These are phyloP conservation scores for Rhamphomyia laevipes DNA, from an alignment of 2,888 invertebrate species.

Conservation along the genomic window DNA sequence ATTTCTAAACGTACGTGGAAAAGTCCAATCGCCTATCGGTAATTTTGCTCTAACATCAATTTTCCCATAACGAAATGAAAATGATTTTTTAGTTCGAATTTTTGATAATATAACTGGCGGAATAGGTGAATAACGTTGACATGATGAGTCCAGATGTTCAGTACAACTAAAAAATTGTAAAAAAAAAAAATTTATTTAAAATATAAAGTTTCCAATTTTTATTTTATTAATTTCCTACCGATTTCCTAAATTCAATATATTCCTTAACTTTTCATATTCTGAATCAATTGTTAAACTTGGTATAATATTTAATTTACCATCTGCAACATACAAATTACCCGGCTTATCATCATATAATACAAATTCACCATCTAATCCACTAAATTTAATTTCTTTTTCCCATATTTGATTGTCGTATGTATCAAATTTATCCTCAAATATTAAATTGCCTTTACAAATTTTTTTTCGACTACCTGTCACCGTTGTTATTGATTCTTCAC, in stretches of 20 bases:
- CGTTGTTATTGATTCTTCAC: not conserved
- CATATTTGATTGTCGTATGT: slow-evolving; percentile 39
- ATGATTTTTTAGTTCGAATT: slow-evolving; percentile 47
- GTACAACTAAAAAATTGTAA: slow-evolving; percentile 34
- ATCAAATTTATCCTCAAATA: slow-evolving; percentile 53
- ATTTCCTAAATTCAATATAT: slow-evolving; percentile 23
- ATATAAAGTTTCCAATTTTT: not conserved
- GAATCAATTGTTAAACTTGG: slow-evolving; percentile 22
- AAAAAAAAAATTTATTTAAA: not conserved
- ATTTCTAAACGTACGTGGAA: slow-evolving; percentile 52
- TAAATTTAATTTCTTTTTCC: slow-evolving; percentile 44
- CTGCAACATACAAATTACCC: slow-evolving; percentile 23
- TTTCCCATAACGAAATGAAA: slow-evolving; percentile 57
- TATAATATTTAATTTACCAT: slow-evolving; percentile 26
- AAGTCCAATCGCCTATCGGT: slow-evolving; percentile 66
- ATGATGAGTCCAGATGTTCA: slow-evolving; percentile 32
- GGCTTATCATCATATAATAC: slow-evolving; percentile 33
- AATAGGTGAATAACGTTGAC: slow-evolving; percentile 40
- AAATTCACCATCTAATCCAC: slow-evolving; percentile 38
- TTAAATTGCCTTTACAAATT: slow-evolving; percentile 39
- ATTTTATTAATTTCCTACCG: slow-evolving; percentile 17
- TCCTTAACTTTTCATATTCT: slow-evolving; percentile 17
- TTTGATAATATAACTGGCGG: slow-evolving; percentile 57
- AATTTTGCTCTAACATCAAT: slow-evolving; percentile 58
- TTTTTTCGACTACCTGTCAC: slow-evolving; percentile 9